Evolutionary conservation across 2,113 vertebrate genomes (phyloP), one percentile per base, ranked within the genome.

Genomic region (Mohoua ochrocephala): DNA sequence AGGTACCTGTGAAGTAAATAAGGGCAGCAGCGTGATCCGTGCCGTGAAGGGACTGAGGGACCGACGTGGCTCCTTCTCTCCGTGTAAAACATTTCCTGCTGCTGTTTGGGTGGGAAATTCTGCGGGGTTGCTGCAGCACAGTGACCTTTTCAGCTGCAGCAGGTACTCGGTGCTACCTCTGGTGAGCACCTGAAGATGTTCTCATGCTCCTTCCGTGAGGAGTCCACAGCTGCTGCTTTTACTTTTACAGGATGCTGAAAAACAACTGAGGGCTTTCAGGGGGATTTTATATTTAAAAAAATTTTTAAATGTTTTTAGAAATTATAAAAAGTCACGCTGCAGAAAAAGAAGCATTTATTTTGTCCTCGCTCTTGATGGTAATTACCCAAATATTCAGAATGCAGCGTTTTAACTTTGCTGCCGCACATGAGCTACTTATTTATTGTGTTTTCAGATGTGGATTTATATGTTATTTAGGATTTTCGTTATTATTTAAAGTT

Each of bases 71-170:
- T 8, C 47, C 54, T 81, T 7, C 47, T 69, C 44, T 10, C 21
- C 3, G 0, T 21, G 41, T 63, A 4, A 27, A 50, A 33, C 30
- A 60, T 35, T 60, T 27, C 33, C 15, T 71, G 16, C 27, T 4
- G 3, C 65, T 57, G 22, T 57, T 86, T 20, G 78, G 11, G 12
- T 73, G 53, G 50, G 1, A 33, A 60, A 33, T 13, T 6, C 78
- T 17, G 60, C 0, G 18, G 23, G 1, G 78, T 57, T 82, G 35
- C 45, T 75, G 49, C 61, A 24, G 67, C 53, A 28, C 13, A 10
- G 3, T 14, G 2, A 0, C 16, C 0, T 57, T 49, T 64, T 11
- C 28, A 5, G 49, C 3, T 19, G 15, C 31, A 27, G 53, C 54
- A 61, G 37, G 4, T 9, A 0, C 21, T 37, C 41, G 13, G 2